phyloP scores from a whole-genome alignment of 2,113 vertebrate species.

The Helogale parvula region DNA sequence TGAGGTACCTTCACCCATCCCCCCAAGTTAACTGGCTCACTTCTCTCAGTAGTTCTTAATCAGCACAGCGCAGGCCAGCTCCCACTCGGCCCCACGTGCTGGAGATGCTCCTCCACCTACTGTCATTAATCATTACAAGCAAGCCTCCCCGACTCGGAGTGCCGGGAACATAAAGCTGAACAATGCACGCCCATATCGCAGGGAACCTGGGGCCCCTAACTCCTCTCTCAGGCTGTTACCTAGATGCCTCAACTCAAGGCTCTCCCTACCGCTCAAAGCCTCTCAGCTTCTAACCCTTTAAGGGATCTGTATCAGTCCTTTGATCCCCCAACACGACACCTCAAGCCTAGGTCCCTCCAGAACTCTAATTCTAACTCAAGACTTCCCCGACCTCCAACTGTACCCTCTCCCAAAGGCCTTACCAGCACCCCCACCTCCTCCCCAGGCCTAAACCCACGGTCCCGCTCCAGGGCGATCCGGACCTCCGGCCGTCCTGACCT shows the following conservation, averaged over 20 bases:
- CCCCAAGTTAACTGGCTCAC: not conserved
- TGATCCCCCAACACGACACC: not conserved
- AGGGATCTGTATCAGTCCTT: not conserved
- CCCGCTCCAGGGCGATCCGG: not conserved
- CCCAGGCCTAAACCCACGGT: not conserved
- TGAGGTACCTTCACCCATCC: not conserved
- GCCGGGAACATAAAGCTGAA: not conserved
- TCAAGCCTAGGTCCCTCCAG: not conserved
- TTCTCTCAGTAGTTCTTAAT: not conserved
- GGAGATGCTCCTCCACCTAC: not conserved
- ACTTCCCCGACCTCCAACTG: not conserved
- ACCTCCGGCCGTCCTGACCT: constrained; percentile 52
- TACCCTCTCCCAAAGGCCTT: not conserved
- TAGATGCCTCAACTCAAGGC: not conserved
- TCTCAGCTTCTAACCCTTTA: not conserved
- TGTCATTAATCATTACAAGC: not conserved
- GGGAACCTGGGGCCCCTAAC: not conserved
- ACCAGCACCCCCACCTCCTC: not conserved
- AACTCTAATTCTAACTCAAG: not conserved
- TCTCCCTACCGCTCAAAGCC: not conserved
- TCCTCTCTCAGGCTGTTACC: not conserved
- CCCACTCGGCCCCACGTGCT: not conserved
- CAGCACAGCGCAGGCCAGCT: not conserved
- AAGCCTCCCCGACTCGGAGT: not conserved
- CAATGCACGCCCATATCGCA: not conserved